Evolutionary conservation across 53 echinoderm and acorn worm species (phyloP).

Genomic region (Patiria pectinifera): DNA sequence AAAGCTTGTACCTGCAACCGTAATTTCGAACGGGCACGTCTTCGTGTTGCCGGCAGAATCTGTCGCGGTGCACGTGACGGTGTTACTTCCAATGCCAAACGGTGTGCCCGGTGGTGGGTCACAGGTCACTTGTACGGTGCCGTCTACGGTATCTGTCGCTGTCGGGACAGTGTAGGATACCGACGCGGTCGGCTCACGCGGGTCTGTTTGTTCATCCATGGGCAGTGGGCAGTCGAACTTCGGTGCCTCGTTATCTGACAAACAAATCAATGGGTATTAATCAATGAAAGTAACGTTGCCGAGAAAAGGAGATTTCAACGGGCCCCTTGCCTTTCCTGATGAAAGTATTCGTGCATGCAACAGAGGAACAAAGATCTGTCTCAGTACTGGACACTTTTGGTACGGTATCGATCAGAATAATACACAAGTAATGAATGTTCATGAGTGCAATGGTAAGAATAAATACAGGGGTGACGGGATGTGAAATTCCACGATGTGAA

Average conservation of each 20-base stretch:
- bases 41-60: neutral
- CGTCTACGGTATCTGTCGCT: slow-evolving; percentile 7
- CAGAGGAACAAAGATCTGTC: too few relatives aligned
- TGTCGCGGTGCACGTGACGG: neutral
- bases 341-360: too few relatives aligned
- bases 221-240: neutral
- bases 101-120: neutral
- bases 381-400: too few relatives aligned
- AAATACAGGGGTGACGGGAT: too few relatives aligned
- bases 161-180: neutral
- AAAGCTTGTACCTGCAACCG: neutral
- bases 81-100: neutral
- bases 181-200: neutral
- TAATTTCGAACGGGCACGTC: neutral
- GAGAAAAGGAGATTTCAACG: too few relatives aligned
- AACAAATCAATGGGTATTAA: neutral
- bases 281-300: neutral
- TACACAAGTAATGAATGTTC: too few relatives aligned
- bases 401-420: too few relatives aligned
- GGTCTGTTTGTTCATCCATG: too few relatives aligned
- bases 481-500: too few relatives aligned
- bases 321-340: too few relatives aligned
- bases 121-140: neutral
- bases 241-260: neutral
- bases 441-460: too few relatives aligned